phyloP scores from a whole-genome alignment of 2,888 invertebrate species.

The Vannuccia rotundouncinata region DNA sequence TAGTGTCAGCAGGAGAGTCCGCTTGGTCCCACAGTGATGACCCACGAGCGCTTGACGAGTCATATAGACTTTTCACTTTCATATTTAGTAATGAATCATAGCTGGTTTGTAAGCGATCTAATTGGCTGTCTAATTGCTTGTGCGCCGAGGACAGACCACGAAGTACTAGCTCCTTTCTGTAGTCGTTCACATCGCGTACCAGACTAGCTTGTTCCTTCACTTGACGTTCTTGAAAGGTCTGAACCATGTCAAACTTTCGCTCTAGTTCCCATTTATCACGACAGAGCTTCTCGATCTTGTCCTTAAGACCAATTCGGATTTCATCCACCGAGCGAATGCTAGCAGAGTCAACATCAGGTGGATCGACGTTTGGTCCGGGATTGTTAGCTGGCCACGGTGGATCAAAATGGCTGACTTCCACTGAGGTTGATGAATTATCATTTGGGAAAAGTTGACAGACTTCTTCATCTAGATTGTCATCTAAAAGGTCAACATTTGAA shows the following conservation, averaged over 20 bases:
- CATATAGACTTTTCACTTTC: background rate
- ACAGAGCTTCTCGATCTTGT: background rate
- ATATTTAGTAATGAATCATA: background rate
- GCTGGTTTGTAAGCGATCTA: slow-evolving; percentile 7
- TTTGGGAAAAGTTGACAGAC: background rate
- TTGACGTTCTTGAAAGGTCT: background rate
- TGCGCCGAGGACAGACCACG: background rate
- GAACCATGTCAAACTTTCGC: background rate
- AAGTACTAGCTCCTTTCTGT: background rate
- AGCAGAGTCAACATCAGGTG: background rate
- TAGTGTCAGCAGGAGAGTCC: background rate
- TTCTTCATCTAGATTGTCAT: background rate
- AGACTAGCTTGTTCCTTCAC: background rate
- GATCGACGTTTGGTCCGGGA: background rate
- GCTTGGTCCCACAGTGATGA: background rate
- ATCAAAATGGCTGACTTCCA: background rate
- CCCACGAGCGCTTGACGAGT: background rate
- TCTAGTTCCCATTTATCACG: background rate
- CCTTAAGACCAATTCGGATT: background rate
- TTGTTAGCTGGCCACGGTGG: background rate
- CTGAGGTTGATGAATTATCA: background rate
- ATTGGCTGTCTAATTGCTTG: background rate
- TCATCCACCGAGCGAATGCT: background rate
- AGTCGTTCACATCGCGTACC: background rate
- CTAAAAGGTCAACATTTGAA: background rate